phyloP scores from a whole-genome alignment of 1,140 invertebrate genomes.

The Holcopasites calliopsidis region DNA sequence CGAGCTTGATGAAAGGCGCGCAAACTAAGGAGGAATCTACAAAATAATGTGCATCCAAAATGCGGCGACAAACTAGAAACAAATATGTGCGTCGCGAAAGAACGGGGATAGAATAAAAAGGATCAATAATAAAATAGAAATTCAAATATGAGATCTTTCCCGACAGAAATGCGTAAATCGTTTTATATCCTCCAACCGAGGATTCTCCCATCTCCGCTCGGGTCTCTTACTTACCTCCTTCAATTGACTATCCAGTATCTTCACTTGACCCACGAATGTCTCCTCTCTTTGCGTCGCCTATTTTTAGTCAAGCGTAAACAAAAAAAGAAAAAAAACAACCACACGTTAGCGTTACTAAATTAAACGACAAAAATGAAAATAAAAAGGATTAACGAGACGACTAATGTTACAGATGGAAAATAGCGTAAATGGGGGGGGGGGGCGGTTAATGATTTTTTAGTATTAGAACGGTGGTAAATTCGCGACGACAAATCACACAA shows the following conservation, averaged over 20 bases:
- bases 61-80: too few relatives aligned
- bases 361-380: slow-evolving; percentile 30
- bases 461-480: slow-evolving; percentile 42
- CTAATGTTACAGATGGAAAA: slow-evolving; percentile 51
- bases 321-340: slow-evolving; percentile 65
- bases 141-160: not conserved
- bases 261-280: slow-evolving; percentile 95
- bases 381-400: not conserved
- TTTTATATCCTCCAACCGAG: not conserved
- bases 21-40: not conserved
- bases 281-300: slow-evolving; percentile 98
- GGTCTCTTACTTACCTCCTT: slow-evolving; percentile 90
- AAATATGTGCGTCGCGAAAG: not conserved
- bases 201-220: too few relatives aligned
- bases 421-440: slow-evolving; percentile 18
- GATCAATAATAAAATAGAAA: not conserved
- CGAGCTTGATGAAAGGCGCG: not conserved
- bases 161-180: not conserved
- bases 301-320: slow-evolving; percentile 72
- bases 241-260: slow-evolving; percentile 93
- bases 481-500: slow-evolving; percentile 61
- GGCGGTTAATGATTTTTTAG: slow-evolving; percentile 35
- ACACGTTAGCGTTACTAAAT: slow-evolving; percentile 54
- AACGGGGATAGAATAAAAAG: not conserved
- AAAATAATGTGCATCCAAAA: not conserved